Conservation (phyloP, 2,888 invertebrate genomes). For the Ennomos erosarius region DNA sequence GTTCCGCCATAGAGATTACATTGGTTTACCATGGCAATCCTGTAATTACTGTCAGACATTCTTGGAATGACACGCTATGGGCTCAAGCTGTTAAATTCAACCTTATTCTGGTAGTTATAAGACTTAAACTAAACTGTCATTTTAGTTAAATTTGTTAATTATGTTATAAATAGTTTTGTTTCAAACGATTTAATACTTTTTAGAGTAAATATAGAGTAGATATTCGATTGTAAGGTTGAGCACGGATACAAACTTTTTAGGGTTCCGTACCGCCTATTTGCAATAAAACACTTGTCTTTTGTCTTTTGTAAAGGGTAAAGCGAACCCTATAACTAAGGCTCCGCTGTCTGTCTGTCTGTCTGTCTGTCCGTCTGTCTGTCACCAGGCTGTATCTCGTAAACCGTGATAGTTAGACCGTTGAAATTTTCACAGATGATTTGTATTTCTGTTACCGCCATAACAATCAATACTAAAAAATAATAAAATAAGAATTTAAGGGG, state of each 20-base stretch:
- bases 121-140: constrained; percentile 24
- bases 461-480: no score
- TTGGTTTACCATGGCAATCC: constrained; percentile 70
- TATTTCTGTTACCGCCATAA: no score
- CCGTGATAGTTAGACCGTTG: no score
- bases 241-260: constrained; percentile 40
- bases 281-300: no score
- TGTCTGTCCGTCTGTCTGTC: no score
- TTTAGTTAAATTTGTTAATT: neutral
- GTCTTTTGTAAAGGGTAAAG: no score
- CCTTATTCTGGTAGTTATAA: constrained; percentile 48
- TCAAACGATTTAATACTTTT: constrained; percentile 5
- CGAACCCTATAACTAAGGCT: no score
- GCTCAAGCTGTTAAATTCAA: constrained; percentile 48
- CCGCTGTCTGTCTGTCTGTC: no score
- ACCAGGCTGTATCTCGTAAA: no score
- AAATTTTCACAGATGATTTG: no score
- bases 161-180: neutral
- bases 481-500: no score
- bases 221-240: neutral
- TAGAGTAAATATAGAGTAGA: neutral
- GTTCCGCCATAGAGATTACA: constrained; percentile 76
- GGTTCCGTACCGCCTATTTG: no score
- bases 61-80: constrained; percentile 63
- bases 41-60: constrained; percentile 73